Conservation (phyloP, 2,888 invertebrate genomes). For the Sphinx pinastri region DNA sequence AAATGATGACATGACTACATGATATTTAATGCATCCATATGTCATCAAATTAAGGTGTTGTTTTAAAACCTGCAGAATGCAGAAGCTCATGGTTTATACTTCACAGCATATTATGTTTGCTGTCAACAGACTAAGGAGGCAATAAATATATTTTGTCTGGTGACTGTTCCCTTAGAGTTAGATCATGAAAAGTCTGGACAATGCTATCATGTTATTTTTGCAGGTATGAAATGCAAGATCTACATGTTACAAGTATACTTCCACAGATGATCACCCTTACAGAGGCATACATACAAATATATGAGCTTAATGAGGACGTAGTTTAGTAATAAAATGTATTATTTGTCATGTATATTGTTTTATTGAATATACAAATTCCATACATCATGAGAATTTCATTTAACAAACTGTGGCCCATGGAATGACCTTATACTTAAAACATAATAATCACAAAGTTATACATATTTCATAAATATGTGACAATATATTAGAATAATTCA, state of each 20-base stretch:
- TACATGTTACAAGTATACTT: conserved; percentile 98
- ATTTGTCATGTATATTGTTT: conserved; percentile 53
- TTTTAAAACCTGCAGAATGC: too few species aligned
- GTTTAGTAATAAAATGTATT: conserved; percentile 45
- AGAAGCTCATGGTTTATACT: too few species aligned
- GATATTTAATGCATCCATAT: too few species aligned
- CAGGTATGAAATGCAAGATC: conserved; percentile 95
- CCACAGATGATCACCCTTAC: conserved; percentile 99
- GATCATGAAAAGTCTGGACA: too few species aligned
- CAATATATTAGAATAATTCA: conserved; percentile 55
- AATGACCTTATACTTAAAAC: conserved; percentile 65
- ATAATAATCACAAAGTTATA: conserved; percentile 44
- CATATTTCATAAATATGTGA: conserved; percentile 56
- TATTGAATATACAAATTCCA: conserved; percentile 74
- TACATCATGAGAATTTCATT: conserved; percentile 54
- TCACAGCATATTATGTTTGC: too few species aligned
- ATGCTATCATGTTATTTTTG: conserved; percentile 36
- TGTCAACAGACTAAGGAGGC: too few species aligned
- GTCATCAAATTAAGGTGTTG: too few species aligned
- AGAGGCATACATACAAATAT: conserved; percentile 98
- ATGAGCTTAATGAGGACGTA: conserved; percentile 84
- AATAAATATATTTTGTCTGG: too few species aligned
- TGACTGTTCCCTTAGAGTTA: too few species aligned
- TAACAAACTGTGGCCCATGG: conserved; percentile 61
- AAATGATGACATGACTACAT: too few species aligned